Base-by-base conservation (phyloP, 2,797 vertebrate genomes). In the Podarcis lilfordi region DNA sequence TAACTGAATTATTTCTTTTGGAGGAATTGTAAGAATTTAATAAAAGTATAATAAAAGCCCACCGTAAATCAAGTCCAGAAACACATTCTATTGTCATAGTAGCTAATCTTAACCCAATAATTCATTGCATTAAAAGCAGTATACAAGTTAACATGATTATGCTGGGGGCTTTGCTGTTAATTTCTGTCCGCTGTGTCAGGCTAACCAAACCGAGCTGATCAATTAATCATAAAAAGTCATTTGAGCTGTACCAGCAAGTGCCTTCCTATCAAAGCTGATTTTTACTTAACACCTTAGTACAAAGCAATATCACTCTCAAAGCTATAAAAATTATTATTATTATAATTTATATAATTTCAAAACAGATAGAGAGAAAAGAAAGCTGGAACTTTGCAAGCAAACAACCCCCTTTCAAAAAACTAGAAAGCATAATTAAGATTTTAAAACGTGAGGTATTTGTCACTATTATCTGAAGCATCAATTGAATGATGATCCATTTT, bases 181-280 rank as follows among this genome's bases (percentile, higher is more conserved):
- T 86, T 78, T 35, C 77, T 61, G 74, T 64, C 21, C 64, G 35
- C 78, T 87, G 50, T 25, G 69, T 71, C 78, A 74, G 79, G 50
- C 78, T 74, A 87, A 87, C 71, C 50, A 87, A 80, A 74, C 86
- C 45, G 43, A 87, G 68, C 78, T 81, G 68, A 74, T 87, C 78
- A 87, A 87, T 87, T 81, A 87, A 87, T 87, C 81, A 81, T 87
- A 61, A 81, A 81, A 87, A 74, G 86, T n/a, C 78, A 87, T 74
- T 29, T 87, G 86, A 87, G 86, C 78, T 81, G 69, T 37, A 74
- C 45, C 25, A 50, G 35, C 25, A 75, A 75, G 27, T 68, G 55
- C 69, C 80, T 81, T 74, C 69, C 79, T 43, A 74, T 37, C 29
- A 55, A 81, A 43, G 29, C 27, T 40, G 32, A 43, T 43, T 64